Evolutionary conservation across 2,113 vertebrate species (phyloP).

Genomic region (Scophthalmus maximus): DNA sequence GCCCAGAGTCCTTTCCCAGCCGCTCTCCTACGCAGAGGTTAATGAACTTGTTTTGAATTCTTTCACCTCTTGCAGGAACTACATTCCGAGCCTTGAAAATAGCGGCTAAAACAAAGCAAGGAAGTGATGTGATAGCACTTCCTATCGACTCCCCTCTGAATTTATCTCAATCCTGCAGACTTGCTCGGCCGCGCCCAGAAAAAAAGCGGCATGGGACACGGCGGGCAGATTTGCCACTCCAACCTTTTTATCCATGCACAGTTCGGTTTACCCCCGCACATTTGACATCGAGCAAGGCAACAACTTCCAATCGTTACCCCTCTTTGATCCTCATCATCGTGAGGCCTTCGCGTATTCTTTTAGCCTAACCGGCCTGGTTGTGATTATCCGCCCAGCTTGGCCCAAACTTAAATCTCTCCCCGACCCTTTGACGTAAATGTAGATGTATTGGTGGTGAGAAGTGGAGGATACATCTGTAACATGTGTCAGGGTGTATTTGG

Average conservation of each 20-base stretch:
- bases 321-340: constrained; percentile 41
- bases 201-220: no score
- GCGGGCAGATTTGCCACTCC: constrained; percentile 20
- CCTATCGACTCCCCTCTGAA: constrained; percentile 74
- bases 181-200: constrained; percentile 36
- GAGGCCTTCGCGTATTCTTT: constrained; percentile 13
- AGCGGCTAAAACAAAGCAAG: constrained; percentile 79
- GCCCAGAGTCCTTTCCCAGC: constrained; percentile 18
- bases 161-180: constrained; percentile 81
- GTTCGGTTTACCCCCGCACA: constrained; percentile 36
- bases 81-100: constrained; percentile 82
- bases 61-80: constrained; percentile 79
- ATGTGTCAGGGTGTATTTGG: constrained; percentile 56
- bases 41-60: constrained; percentile 85
- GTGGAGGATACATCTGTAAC: constrained; percentile 66
- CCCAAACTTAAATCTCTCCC: constrained; percentile 2
- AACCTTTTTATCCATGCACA: constrained; percentile 21
- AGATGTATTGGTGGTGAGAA: constrained; percentile 46
- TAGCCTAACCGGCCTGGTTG: constrained; percentile 41
- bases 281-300: constrained; percentile 27
- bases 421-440: constrained; percentile 42
- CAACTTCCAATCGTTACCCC: constrained; percentile 19
- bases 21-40: constrained; percentile 52
- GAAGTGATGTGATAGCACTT: constrained; percentile 82
- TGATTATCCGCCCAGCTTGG: constrained; percentile 24